Conservation (phyloP, 2,888 invertebrate species). For the Ophion obscuratus region DNA sequence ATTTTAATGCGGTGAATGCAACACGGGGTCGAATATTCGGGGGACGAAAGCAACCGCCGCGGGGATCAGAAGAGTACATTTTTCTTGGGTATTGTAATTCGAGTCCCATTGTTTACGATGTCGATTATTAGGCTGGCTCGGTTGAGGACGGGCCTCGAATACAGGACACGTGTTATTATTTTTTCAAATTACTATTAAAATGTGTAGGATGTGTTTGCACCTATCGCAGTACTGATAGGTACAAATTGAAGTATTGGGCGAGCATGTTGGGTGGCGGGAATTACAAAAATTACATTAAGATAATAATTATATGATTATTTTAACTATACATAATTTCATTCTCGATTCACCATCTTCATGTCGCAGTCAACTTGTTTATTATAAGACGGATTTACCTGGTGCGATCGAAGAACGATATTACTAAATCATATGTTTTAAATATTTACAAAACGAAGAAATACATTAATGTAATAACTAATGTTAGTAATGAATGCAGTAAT, state of each 20-base stretch:
- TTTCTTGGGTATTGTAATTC: slow-evolving; percentile 11
- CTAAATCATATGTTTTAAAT: no score
- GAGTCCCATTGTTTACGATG: slow-evolving; percentile 5
- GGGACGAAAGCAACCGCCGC: neutral
- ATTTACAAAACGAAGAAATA: no score
- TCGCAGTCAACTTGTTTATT: neutral
- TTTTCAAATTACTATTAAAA: neutral
- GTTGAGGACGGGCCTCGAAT: neutral
- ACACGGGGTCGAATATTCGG: neutral
- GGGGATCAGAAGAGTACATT: neutral
- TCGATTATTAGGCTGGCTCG: neutral
- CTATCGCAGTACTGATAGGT: no score
- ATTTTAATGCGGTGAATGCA: slow-evolving; percentile 26
- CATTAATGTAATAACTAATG: no score
- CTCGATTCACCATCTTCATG: neutral
- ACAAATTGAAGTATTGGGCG: no score
- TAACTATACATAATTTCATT: neutral
- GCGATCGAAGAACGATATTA: no score
- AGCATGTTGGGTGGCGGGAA: no score
- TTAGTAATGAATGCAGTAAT: no score
- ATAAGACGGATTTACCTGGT: neutral
- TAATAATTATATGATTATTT: neutral
- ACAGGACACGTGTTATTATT: neutral
- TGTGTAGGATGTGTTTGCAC: no score
- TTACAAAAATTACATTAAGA: neutral